Evolutionary conservation across 2,888 invertebrate genomes (phyloP).

Genomic region (Eupsilia transversa): DNA sequence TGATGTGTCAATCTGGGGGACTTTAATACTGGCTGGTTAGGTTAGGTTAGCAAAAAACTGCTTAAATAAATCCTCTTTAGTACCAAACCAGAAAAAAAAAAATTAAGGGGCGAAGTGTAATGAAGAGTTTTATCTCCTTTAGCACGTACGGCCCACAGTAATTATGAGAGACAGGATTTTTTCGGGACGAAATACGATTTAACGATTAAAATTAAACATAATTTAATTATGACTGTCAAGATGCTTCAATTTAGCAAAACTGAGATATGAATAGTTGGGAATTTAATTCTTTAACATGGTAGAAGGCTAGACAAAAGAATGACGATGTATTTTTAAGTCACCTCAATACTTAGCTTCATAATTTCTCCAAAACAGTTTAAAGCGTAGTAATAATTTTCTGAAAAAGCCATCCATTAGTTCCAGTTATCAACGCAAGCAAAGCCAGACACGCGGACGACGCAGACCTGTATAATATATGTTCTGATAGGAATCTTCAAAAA

Average conservation of each 20-base stretch:
- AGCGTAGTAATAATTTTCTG: not conserved
- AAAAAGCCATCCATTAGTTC: not conserved
- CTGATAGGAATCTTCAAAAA: constrained; percentile 39
- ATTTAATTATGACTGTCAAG: not conserved
- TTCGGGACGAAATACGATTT: not conserved
- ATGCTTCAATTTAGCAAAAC: not conserved
- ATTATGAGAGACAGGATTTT: not conserved
- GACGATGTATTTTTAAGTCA: not conserved
- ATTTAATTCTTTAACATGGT: no score
- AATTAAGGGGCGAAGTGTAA: not conserved
- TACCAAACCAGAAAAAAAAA: not conserved
- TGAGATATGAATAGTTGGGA: not conserved
- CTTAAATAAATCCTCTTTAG: constrained; percentile 25
- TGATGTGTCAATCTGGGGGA: constrained; percentile 44
- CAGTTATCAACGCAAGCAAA: not conserved
- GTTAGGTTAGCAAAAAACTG: constrained; percentile 1
- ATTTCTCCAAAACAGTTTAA: not conserved
- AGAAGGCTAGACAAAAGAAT: not conserved
- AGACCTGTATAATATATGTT: constrained; percentile 6
- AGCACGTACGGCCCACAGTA: not conserved
- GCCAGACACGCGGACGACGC: constrained; percentile 46
- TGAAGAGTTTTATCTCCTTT: not conserved
- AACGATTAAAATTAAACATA: not conserved
- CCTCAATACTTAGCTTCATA: not conserved
- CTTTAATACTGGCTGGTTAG: constrained; percentile 20